Base-by-base conservation (phyloP, 2,797 vertebrate genomes). In the Poecilia gillii region DNA sequence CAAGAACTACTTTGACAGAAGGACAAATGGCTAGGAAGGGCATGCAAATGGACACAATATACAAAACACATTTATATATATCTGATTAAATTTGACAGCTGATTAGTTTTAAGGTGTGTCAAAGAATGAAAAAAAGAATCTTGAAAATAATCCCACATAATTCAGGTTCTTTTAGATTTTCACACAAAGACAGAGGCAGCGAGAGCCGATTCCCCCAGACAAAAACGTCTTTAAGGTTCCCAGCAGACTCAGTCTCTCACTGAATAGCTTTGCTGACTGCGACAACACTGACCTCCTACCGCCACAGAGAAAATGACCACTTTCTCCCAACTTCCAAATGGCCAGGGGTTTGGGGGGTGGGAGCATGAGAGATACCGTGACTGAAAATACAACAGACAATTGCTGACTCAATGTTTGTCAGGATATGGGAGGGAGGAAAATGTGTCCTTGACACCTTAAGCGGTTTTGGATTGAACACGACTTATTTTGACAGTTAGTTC, bases 381-480 rank as follows among this genome's bases (percentile, higher is more conserved):
- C 85, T 73, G 84, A 87, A 90, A 92, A 92, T 81, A 90, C 92
- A 91, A 91, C 88, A 92, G 92, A 94, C 91, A 91, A 94, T 82
- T 88, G 91, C 92, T 94, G 92, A 93, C 88, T 94, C 89, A 89
- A 91, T 92, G 89, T 94, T 92, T 94, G 91, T 90, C 90, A 91
- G 92, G 92, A 93, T 91, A 89, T 86, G 91, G 85, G 88, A 81
- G 89, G 87, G 84, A 87, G 85, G 87, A 83, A 90, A 91, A 89
- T 83, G 91, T 90, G 92, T 91, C 93, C 92, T 92, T 94, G 93
- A 94, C 92, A 94, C 89, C 89, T 91, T 92, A 92, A 94, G 93
- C 84, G 89, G 80, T 92, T 93, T 92, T 86, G 87, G 90, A 93
- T 91, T 92, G 91, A 93, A 93, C 90, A 84, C 82, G 85, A 90